Conservation (phyloP, 1,140 invertebrate species). For the Drosophila pachea region DNA sequence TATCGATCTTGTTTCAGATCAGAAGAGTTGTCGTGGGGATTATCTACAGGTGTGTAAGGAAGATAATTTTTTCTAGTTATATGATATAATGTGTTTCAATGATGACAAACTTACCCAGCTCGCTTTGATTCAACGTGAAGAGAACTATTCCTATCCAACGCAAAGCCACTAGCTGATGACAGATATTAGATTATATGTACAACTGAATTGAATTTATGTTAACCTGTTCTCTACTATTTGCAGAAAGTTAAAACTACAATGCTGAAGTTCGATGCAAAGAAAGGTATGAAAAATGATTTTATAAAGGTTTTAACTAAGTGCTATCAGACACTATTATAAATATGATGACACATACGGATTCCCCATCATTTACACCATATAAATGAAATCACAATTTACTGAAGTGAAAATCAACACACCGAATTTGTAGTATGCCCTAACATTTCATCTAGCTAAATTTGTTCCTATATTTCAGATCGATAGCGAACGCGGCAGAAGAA, state of each 20-base stretch:
- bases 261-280: neutral
- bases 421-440: no score
- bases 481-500: no score
- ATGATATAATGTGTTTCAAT: neutral
- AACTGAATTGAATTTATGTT: neutral
- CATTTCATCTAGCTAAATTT: no score
- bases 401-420: neutral
- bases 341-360: slow-evolving; percentile 16
- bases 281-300: neutral
- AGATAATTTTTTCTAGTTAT: neutral
- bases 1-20: no score
- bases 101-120: slow-evolving; percentile 71
- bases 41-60: neutral
- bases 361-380: slow-evolving; percentile 10
- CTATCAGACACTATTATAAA: neutral
- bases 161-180: slow-evolving; percentile 46
- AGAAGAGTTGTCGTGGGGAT: no score
- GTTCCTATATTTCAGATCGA: no score
- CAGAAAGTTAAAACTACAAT: neutral
- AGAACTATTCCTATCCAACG: slow-evolving; percentile 69
- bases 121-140: slow-evolving; percentile 66
- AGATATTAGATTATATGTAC: neutral
- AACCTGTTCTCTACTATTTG: neutral
- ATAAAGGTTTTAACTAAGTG: no score
- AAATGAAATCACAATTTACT: slow-evolving; percentile 6